These are phyloP conservation scores for Diaprepes abbreviatus DNA, from an alignment of 2,888 invertebrate species.

Conservation along the genomic window DNA sequence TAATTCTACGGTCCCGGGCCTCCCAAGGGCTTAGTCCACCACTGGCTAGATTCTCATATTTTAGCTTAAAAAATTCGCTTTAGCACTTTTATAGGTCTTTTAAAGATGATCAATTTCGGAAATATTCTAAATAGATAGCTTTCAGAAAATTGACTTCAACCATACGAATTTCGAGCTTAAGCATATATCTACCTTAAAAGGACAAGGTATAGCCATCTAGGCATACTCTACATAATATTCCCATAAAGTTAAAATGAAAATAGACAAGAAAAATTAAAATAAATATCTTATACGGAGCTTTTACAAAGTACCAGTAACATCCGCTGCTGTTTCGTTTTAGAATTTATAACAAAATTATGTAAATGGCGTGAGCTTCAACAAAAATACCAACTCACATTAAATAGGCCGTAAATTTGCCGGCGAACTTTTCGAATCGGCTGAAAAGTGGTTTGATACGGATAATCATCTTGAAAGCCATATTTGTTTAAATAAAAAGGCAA, in stretches of 20 bases:
- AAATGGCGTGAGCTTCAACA: slow-evolving; percentile 30
- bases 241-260: neutral
- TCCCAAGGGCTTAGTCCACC: no score
- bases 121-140: no score
- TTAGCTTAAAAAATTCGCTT: no score
- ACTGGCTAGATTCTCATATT: no score
- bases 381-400: slow-evolving; percentile 42
- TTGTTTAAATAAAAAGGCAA: slow-evolving; percentile 30
- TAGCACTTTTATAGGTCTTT: no score
- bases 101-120: no score
- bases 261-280: slow-evolving; percentile 21
- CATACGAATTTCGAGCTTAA: no score
- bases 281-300: slow-evolving; percentile 9
- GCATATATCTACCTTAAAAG: no score
- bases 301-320: slow-evolving; percentile 12
- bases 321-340: slow-evolving; percentile 23
- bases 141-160: no score
- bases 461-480: slow-evolving; percentile 40
- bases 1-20: no score
- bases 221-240: neutral
- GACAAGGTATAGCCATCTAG: neutral
- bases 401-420: slow-evolving; percentile 37
- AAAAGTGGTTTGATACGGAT: slow-evolving; percentile 43
- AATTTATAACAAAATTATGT: slow-evolving; percentile 43
- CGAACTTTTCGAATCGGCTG: slow-evolving; percentile 34